Evolutionary conservation across 2,113 vertebrate species (phyloP).

Genomic region (Puma concolor): DNA sequence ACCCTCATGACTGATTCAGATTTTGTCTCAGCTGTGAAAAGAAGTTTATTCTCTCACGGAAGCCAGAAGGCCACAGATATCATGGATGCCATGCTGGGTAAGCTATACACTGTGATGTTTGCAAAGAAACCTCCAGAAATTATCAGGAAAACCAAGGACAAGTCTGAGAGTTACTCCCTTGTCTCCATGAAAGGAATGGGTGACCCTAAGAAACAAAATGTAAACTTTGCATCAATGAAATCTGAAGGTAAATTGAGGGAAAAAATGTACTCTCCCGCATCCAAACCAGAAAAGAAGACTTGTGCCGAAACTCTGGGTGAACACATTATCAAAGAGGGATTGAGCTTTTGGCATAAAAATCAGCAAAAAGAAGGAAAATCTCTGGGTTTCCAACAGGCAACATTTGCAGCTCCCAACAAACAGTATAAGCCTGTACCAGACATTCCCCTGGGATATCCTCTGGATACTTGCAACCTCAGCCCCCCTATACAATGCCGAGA

Average conservation of each 20-base stretch:
- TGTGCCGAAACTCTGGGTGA: conserved; percentile 75
- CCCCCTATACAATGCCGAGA: conserved; percentile 3
- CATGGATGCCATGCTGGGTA: conserved; percentile 72
- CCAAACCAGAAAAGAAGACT: conserved; percentile 60
- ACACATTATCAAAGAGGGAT: conserved; percentile 79
- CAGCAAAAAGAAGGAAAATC: conserved; percentile 55
- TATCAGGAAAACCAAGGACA: conserved; percentile 51
- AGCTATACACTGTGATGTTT: conserved; percentile 65
- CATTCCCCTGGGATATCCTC: not conserved
- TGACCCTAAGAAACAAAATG: conserved; percentile 48
- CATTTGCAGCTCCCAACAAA: not conserved
- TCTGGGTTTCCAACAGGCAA: not conserved
- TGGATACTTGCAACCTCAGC: not conserved
- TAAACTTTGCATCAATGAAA: conserved; percentile 73
- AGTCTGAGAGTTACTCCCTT: conserved; percentile 57
- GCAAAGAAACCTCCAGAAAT: conserved; percentile 56
- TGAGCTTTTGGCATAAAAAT: conserved; percentile 77
- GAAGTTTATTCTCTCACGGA: conserved; percentile 56
- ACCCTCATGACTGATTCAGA: conserved; percentile 79
- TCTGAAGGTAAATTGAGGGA: conserved; percentile 69
- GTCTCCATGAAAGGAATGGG: conserved; percentile 60
- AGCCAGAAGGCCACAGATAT: conserved; percentile 72
- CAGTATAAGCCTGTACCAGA: not conserved
- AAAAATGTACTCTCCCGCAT: not conserved
- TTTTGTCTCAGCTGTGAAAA: conserved; percentile 79